Percentiles rank a stretch among this genome's conserved stretches.
phyloP scores from a whole-genome alignment of 2,797 vertebrate species.

The Pelodytes ibericus region DNA sequence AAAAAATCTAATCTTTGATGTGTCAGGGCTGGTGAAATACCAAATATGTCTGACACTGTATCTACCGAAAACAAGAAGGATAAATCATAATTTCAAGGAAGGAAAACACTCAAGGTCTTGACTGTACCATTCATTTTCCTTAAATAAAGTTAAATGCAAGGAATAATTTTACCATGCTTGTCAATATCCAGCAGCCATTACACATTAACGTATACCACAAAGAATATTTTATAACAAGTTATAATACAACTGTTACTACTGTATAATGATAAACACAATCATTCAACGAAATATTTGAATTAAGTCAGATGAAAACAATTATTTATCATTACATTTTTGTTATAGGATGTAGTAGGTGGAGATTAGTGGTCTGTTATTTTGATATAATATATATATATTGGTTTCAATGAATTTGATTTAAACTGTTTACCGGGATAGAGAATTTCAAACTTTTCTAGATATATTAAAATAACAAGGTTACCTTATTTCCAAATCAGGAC shows the following conservation, averaged over 20 bases:
- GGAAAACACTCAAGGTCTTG: conserved; percentile 71
- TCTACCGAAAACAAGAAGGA: conserved; percentile 71
- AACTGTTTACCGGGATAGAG: too few relatives aligned
- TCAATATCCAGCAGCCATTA: conserved; percentile 72
- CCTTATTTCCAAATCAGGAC: too few relatives aligned
- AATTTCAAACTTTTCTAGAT: too few relatives aligned
- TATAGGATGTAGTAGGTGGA: too few relatives aligned
- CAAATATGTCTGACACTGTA: conserved; percentile 71
- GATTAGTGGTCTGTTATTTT: too few relatives aligned
- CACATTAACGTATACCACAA: conserved; percentile 44
- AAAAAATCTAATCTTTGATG: conserved; percentile 74
- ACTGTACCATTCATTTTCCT: conserved; percentile 72
- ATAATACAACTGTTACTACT: not conserved
- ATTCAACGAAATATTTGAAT: too few relatives aligned
- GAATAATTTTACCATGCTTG: conserved; percentile 76
- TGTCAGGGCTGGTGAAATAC: conserved; percentile 72
- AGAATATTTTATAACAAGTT: not conserved
- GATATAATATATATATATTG: too few relatives aligned
- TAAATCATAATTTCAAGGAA: conserved; percentile 74
- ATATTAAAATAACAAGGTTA: too few relatives aligned
- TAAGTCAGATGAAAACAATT: too few relatives aligned
- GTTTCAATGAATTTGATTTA: too few relatives aligned
- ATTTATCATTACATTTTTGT: too few relatives aligned
- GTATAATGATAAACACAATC: conserved; percentile 25
- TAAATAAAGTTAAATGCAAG: conserved; percentile 73